phyloP scores from a whole-genome alignment of 2,113 vertebrate genomes.

The Lophotis ruficrista region DNA sequence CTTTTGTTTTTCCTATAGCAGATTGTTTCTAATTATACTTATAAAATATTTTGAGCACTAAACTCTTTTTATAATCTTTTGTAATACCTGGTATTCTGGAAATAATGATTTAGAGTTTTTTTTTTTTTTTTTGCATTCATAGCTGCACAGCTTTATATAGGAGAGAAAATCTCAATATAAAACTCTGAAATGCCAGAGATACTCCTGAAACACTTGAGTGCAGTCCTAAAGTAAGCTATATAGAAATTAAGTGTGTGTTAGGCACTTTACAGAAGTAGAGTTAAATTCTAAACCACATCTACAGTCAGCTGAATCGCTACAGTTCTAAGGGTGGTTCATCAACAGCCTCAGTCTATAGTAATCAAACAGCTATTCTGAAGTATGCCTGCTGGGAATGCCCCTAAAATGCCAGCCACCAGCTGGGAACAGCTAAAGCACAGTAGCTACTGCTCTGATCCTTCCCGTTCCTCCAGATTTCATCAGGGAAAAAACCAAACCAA shows the following conservation, averaged over 20 bases:
- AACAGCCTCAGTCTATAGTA: neutral
- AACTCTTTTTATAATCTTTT: neutral
- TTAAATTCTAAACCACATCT: neutral
- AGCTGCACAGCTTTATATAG: neutral
- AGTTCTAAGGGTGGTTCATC: neutral
- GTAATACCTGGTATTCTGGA: neutral
- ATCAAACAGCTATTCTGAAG: neutral
- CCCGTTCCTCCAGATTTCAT: neutral
- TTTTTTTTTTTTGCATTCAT: neutral
- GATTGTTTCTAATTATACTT: neutral
- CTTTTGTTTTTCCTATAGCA: neutral
- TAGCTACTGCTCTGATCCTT: neutral
- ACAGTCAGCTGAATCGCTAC: neutral
- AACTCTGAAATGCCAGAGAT: neutral
- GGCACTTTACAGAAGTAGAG: neutral
- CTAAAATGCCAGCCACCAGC: neutral
- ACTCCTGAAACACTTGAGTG: neutral
- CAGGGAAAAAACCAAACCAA: neutral
- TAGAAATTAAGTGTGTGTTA: neutral
- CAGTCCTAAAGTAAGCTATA: neutral
- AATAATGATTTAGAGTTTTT: neutral
- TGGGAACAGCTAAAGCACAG: neutral
- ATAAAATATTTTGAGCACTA: neutral
- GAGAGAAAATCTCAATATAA: neutral
- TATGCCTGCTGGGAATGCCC: neutral